A percentile compares a stretch with the other conserved stretches of the same genome.
phyloP scores from a whole-genome alignment of 2,888 invertebrate genomes.

The Habrosyne pyritoides region DNA sequence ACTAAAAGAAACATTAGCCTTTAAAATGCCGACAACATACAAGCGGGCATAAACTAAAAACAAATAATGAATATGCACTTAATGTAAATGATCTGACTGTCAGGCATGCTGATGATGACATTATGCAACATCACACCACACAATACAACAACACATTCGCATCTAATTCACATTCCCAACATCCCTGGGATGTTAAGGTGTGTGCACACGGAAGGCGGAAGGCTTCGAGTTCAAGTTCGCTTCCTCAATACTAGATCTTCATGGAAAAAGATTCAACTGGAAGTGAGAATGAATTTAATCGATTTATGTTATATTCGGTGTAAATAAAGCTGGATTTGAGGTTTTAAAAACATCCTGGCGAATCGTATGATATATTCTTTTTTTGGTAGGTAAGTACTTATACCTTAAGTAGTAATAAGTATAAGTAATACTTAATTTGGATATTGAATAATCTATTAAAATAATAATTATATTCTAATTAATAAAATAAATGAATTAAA shows the following conservation, averaged over 20 bases:
- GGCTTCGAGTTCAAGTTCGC: constrained; percentile 37
- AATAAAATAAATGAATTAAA: too few relatives aligned
- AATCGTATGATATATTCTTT: too few relatives aligned
- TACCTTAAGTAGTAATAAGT: too few relatives aligned
- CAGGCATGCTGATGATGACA: not conserved
- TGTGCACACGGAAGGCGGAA: constrained; percentile 32
- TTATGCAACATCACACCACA: not conserved
- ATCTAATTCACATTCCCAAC: not conserved
- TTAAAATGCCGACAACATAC: too few relatives aligned
- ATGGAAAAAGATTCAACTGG: not conserved
- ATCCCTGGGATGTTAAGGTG: not conserved
- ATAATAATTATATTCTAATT: too few relatives aligned
- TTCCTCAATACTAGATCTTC: constrained; percentile 18
- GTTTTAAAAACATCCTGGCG: too few relatives aligned
- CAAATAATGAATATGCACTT: not conserved
- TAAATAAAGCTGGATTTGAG: not conserved
- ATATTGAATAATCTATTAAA: too few relatives aligned
- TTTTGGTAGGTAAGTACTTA: too few relatives aligned
- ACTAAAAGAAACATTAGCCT: too few relatives aligned
- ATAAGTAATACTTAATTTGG: too few relatives aligned
- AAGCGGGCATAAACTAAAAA: not conserved
- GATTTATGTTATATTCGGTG: too few relatives aligned
- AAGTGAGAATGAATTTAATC: too few relatives aligned
- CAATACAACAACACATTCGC: not conserved
- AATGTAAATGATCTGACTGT: not conserved